A percentile compares a stretch with the other conserved stretches of the same genome.
Evolutionary conservation across 1,140 invertebrate genomes (phyloP).

Genomic region (Bicyclus anynana): DNA sequence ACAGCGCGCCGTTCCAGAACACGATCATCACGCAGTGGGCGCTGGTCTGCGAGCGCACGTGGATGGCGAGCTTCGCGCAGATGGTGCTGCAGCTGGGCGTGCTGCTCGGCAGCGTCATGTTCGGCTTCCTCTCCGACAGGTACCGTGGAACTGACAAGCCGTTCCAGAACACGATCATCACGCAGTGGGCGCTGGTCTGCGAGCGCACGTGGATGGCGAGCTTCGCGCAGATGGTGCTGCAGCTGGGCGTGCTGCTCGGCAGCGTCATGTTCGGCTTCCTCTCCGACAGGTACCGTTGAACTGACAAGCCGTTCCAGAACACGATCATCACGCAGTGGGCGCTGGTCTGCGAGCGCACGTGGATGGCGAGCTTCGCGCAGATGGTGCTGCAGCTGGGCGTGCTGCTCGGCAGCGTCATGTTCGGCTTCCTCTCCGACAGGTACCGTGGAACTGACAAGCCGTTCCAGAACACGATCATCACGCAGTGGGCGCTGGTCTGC

Average conservation of each 20-base stretch:
- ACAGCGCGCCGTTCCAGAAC: slow-evolving; percentile 62
- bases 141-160: too few relatives aligned
- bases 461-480: too few relatives aligned
- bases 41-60: slow-evolving; percentile 68
- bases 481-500: too few relatives aligned
- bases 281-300: slow-evolving; percentile 63
- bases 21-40: slow-evolving; percentile 77
- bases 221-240: slow-evolving; percentile 72
- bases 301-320: too few relatives aligned
- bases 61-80: slow-evolving; percentile 74
- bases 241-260: slow-evolving; percentile 75
- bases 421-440: too few relatives aligned
- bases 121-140: slow-evolving; percentile 76
- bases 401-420: too few relatives aligned
- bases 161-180: slow-evolving; percentile 72
- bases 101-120: slow-evolving; percentile 74
- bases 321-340: too few relatives aligned
- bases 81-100: slow-evolving; percentile 74
- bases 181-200: slow-evolving; percentile 77
- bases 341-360: too few relatives aligned
- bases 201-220: slow-evolving; percentile 68
- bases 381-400: too few relatives aligned
- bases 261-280: slow-evolving; percentile 75
- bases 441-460: too few relatives aligned
- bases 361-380: too few relatives aligned